A percentile compares a stretch with the other conserved stretches of the same genome.
These are phyloP conservation scores for Stenurella melanura DNA, from an alignment of 2,888 invertebrate species.

Conservation along the genomic window DNA sequence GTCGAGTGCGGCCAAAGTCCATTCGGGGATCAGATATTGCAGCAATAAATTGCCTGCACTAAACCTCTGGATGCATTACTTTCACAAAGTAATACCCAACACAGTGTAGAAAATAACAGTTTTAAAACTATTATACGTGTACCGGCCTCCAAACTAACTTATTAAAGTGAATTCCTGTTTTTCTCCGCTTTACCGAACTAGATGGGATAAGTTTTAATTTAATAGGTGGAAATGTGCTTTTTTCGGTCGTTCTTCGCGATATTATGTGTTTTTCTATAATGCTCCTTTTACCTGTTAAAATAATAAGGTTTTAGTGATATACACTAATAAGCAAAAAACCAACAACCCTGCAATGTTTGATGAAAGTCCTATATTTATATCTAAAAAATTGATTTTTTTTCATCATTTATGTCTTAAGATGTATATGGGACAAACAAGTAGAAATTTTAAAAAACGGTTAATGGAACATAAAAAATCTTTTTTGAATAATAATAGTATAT, in stretches of 20 bases:
- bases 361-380: too few relatives aligned
- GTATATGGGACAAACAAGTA: too few relatives aligned
- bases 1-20: conserved; percentile 62
- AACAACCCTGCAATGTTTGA: too few relatives aligned
- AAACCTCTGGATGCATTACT: conserved; percentile 61
- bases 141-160: conserved; percentile 9
- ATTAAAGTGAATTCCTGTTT: conserved; percentile 7
- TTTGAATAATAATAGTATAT: too few relatives aligned
- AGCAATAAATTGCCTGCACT: conserved; percentile 59
- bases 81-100: conserved; percentile 54
- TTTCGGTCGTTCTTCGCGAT: background rate
- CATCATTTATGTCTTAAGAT: too few relatives aligned
- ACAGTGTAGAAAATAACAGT: conserved; percentile 45
- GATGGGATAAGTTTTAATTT: conserved; percentile 13
- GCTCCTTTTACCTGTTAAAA: background rate
- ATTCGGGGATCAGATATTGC: conserved; percentile 62
- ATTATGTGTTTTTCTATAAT: background rate
- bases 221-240: conserved; percentile 9
- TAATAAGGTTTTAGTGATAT: background rate
- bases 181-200: background rate
- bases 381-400: too few relatives aligned
- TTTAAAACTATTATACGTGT: conserved; percentile 47
- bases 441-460: too few relatives aligned
- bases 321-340: too few relatives aligned
- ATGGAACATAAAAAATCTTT: too few relatives aligned